Evolutionary conservation across 1,140 invertebrate species (phyloP), one percentile per base, ranked within the genome.

Genomic region (Conus betulinus): DNA sequence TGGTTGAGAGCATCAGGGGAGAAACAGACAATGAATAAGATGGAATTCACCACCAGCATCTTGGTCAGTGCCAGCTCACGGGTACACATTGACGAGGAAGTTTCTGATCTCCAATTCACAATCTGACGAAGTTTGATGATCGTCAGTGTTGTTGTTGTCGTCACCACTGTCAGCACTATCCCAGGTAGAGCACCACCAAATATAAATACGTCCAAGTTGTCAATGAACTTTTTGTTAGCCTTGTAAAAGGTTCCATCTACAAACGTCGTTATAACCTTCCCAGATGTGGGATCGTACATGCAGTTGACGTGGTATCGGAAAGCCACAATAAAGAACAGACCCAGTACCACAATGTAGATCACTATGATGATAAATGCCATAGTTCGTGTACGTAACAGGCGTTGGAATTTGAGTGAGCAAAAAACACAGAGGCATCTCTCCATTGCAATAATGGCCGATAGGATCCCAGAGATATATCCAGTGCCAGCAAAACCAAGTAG

Each of bases 11-110:
- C 23, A 23, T 6, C 17, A 0, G 84, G 84, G 1, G 25, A 20
- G 25, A 85, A 7, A 67, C 84, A 85, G 5, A 85, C 57, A 27
- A 85, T 85, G 84, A 85, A 85, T 11, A 85, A 39, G 8, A 67
- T 39, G 10, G 84, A 63, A 15, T 10, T 85, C 5, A 55, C 60
- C 11, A 85, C 60, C 57, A 85, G 84, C 84, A 85, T 85, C 39
- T 85, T 85, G 25, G 84, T 85, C 57, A 85, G 17, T 10, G 84
- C 57, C 57, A 63, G 5, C 20, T 85, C 84, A n/a, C 27, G 5
- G 51, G 78, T 7, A 0, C 5, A 81, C 1, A 81, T 81, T 27
- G 25, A 39, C 5, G 78, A 39, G 39, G 39, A 39, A 51, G 78
- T 51, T 81, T 51, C 13, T 8, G 78, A 20, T 51, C 78, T 8